A percentile compares a stretch with the other conserved stretches of the same genome.
These are phyloP conservation scores for Ophion obscuratus DNA, from an alignment of 2,888 invertebrate genomes.

Conservation along the genomic window DNA sequence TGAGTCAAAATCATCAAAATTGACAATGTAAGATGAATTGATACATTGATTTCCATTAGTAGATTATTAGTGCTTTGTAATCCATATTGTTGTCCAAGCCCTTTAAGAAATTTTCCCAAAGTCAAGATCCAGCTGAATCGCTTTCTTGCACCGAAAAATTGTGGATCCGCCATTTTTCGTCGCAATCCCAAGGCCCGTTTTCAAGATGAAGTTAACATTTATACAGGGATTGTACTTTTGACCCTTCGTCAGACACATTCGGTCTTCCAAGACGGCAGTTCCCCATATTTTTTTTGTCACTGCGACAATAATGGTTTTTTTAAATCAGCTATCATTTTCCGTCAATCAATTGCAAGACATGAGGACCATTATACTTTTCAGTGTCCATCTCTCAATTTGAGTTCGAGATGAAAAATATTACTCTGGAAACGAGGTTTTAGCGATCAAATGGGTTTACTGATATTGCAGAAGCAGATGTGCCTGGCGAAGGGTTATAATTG, in stretches of 20 bases:
- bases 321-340: background rate
- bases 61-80: background rate
- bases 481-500: no score
- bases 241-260: background rate
- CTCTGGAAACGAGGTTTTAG: background rate
- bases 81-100: background rate
- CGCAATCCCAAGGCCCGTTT: background rate
- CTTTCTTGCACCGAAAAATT: background rate
- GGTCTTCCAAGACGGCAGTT: background rate
- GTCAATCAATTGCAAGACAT: background rate
- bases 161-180: background rate
- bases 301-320: background rate
- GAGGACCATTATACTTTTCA: background rate
- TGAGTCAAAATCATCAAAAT: background rate
- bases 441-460: background rate
- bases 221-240: background rate
- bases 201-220: background rate
- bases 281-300: background rate
- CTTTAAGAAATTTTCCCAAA: background rate
- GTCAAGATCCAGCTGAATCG: background rate
- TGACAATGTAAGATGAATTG: background rate
- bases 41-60: background rate
- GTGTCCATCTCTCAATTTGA: background rate
- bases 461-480: background rate
- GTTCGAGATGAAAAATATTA: background rate